A percentile compares a stretch with the other conserved stretches of the same genome.
phyloP scores from a whole-genome alignment of 2,797 vertebrate species.

The Pipistrellus nathusii region DNA sequence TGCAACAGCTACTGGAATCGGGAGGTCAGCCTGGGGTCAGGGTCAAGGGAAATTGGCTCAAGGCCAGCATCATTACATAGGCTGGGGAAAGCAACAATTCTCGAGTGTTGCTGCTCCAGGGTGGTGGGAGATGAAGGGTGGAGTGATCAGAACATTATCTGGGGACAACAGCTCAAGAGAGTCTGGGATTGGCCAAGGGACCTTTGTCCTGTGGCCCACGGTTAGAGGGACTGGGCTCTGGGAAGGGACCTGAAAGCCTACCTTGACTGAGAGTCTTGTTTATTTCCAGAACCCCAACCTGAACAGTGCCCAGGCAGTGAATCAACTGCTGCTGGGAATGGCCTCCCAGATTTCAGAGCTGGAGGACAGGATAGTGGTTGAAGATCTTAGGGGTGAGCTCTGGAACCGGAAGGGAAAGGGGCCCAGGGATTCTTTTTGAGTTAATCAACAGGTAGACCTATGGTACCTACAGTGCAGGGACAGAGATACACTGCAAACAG shows the following conservation, averaged over 20 bases:
- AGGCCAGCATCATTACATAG: not conserved
- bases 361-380: constrained; percentile 94
- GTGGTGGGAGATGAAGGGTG: not conserved
- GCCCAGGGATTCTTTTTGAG: not conserved
- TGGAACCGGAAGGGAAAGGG: not conserved
- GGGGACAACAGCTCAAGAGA: not conserved
- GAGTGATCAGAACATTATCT: constrained; percentile 30
- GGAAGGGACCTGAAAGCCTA: not conserved
- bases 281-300: constrained; percentile 89
- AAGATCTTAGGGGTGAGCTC: constrained; percentile 94
- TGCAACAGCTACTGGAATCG: constrained; percentile 98
- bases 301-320: constrained; percentile 87
- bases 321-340: constrained; percentile 96
- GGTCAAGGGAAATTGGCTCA: not conserved
- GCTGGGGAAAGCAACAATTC: not conserved
- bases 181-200: not conserved
- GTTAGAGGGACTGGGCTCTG: not conserved
- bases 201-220: not conserved
- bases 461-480: not conserved
- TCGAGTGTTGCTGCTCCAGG: not conserved
- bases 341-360: constrained; percentile 95
- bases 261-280: not conserved
- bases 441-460: not conserved
- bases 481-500: not conserved
- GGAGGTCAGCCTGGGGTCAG: constrained; percentile 87